These are phyloP conservation scores for Cephus pulcher DNA, from an alignment of 2,888 invertebrate species.

Conservation along the genomic window DNA sequence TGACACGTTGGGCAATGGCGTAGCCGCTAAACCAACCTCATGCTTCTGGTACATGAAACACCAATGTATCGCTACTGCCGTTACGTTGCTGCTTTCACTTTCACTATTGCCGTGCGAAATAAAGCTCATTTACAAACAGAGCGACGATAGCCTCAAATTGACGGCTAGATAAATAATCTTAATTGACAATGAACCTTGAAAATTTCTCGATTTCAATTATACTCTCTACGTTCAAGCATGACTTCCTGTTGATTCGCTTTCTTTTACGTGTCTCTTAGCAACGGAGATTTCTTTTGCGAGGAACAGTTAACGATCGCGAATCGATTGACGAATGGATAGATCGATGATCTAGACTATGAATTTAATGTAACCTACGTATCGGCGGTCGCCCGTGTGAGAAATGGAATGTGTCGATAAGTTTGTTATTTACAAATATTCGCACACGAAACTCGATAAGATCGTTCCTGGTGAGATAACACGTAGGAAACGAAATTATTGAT, in stretches of 20 bases:
- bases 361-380: background rate
- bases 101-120: background rate
- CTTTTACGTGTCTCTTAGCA: background rate
- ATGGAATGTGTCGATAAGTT: background rate
- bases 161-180: slow-evolving; percentile 52
- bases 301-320: background rate
- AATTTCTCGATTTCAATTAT: slow-evolving; percentile 52
- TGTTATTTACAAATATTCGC: background rate
- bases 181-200: slow-evolving; percentile 39
- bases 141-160: background rate
- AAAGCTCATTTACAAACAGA: background rate
- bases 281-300: background rate
- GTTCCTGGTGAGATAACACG: background rate
- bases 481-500: background rate
- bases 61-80: background rate
- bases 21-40: background rate
- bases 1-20: background rate
- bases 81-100: background rate
- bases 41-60: background rate
- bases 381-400: background rate
- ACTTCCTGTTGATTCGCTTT: slow-evolving; percentile 2
- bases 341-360: background rate
- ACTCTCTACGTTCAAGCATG: slow-evolving; percentile 42
- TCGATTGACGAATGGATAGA: background rate
- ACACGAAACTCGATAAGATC: background rate